Conservation (phyloP, 2,797 vertebrate species). For the Sebastes paucispinis region DNA sequence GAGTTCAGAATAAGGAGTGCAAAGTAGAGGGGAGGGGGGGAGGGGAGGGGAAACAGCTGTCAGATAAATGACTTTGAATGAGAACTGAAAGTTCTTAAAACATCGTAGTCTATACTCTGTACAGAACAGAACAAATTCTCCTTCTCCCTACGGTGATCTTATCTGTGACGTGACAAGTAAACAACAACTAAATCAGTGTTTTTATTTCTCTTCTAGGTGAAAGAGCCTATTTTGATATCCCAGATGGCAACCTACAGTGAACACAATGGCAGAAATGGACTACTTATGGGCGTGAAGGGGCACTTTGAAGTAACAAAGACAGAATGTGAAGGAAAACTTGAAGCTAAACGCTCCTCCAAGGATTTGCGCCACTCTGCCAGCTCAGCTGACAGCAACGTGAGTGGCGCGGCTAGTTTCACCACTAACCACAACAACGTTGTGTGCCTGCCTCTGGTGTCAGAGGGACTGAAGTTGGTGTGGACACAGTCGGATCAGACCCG, state of each 20-base stretch:
- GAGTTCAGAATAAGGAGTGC: constrained; percentile 70
- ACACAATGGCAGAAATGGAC: constrained; percentile 61
- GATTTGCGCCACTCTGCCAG: constrained; percentile 60
- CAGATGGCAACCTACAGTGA: constrained; percentile 77
- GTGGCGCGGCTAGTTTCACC: constrained; percentile 80
- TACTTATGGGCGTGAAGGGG: constrained; percentile 58
- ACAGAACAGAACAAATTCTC: not conserved
- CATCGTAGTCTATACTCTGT: not conserved
- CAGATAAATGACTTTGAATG: constrained; percentile 66
- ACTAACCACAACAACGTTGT: constrained; percentile 87
- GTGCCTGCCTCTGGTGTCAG: constrained; percentile 90
- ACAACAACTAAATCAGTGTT: constrained; percentile 15
- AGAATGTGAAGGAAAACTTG: constrained; percentile 62
- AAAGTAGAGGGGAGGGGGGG: constrained; percentile 53
- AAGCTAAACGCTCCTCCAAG: constrained; percentile 58
- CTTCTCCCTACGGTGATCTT: not conserved
- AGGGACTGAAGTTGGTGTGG: constrained; percentile 92
- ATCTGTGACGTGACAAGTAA: constrained; percentile 1
- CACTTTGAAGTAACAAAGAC: constrained; percentile 55
- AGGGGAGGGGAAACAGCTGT: constrained; percentile 68
- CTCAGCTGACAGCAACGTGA: constrained; percentile 66
- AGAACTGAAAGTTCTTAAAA: constrained; percentile 63
- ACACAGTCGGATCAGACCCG: constrained; percentile 90
- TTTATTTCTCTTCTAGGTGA: constrained; percentile 59
- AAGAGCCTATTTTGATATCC: constrained; percentile 46